Evolutionary conservation across 1,140 invertebrate genomes (phyloP), one percentile per base, ranked within the genome.

Genomic region (Augochlora pura): DNA sequence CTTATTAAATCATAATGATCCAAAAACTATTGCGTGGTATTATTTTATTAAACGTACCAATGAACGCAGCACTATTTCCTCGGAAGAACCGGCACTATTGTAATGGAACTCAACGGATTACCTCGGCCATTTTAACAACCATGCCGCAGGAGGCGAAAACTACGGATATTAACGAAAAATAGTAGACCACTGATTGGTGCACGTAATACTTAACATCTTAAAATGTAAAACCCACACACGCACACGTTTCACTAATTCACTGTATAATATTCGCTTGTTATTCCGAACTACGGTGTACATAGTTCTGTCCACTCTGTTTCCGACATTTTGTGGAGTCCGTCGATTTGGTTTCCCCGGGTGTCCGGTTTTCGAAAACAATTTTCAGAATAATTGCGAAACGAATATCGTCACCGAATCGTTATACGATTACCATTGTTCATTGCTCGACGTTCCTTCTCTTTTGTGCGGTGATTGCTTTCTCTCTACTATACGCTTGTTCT

Each of bases 381-480:
- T 52, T 52, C 0, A 21, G 5, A 5, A 52, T 16, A 14, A 52
- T 52, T 6, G 16, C 49, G 1, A 57, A n/a, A 57, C 21, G 54
- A 57, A 57, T 18, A 23, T 57, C 21, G 54, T 57, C 18, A 57
- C 8, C 7, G 6, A n/a, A 57, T n/a, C n/a, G 7, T n/a, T 21
- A n/a, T n/a, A n/a, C 21, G n/a, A 1, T 2, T 9, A n/a, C 54
- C n/a, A 60, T n/a, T 16, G 57, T 60, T 64, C 57, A 39, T 12
- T 10, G 57, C 23, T 71, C 69, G 68, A 70, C 14, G 18, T 25
- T 32, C 32, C 46, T 27, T 63, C 14, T 16, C 39, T n/a, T 71
- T 71, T 77, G 72, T 78, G 76, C 60, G 49, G 76, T 78, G 76
- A 32, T 46, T 46, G 76, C 71, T 72, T 77, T 70, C 62, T 78